Evolutionary conservation across 2,113 vertebrate genomes (phyloP), one percentile per base, ranked within the genome.

Genomic region (Mobula hypostoma): DNA sequence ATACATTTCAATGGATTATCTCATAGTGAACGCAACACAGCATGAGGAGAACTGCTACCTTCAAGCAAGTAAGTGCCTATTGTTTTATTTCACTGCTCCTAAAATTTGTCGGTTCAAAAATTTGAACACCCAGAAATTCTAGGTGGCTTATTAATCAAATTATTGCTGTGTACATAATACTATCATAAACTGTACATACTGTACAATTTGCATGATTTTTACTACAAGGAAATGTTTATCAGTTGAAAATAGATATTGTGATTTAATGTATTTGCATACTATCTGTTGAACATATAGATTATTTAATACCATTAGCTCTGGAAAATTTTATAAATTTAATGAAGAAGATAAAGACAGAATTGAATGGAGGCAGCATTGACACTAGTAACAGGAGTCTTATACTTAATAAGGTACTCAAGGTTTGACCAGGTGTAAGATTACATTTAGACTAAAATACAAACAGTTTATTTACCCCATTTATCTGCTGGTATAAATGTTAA

Each of bases 11-110:
- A 21, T 93, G 74, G 9, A 36, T 90, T 90, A 90, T 74, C 40
- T 93, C 40, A 56, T 29, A 93, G 91, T 93, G 91, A 93, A 93
- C 72, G 29, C 91, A 74, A 27, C 91, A 93, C 91, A 93, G 11
- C 91, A 93, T 32, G 91, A 93, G 40, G 91, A 93, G 91, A 93
- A 93, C 70, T 93, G 91, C 68, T 93, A 93, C 19, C 91, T 93
- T 74, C 68, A 93, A 93, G 36, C 91, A 93, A 93, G 91, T 93
- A 36, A 93, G 91, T 56, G 3, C 68, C 36, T 40, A 29, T 76
- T 27, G 27, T 93, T 93, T 56, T 63, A 93, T 48, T 92, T 32
- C 17, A 72, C 11, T 14, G n/a, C 63, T 63, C 29, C 83, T 87
- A 66, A 63, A n/a, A 61, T 85, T 88, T 15, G n/a, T 48, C 7